A percentile compares a stretch with the other conserved stretches of the same genome.
phyloP scores from a whole-genome alignment of 2,888 invertebrate species.

The Ichneumon xanthorius region DNA sequence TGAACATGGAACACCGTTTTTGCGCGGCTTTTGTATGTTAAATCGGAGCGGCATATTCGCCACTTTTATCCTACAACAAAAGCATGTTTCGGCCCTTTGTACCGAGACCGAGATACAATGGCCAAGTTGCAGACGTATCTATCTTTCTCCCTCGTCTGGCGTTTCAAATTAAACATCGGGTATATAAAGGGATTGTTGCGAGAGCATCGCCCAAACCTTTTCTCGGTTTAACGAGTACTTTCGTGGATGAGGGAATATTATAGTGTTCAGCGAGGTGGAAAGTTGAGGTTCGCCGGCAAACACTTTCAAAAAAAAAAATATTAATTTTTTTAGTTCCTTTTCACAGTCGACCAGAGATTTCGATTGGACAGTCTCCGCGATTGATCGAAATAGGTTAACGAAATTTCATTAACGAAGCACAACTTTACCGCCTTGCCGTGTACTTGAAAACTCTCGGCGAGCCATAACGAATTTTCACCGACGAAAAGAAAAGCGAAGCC shows the following conservation, averaged over 20 bases:
- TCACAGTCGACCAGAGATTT: neutral
- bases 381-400: neutral
- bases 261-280: neutral
- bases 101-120: constrained; percentile 11
- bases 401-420: constrained; percentile 23
- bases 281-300: neutral
- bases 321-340: neutral
- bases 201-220: neutral
- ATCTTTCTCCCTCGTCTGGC: constrained; percentile 71
- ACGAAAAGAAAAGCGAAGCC: constrained; percentile 58
- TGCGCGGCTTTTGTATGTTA: neutral
- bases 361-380: neutral
- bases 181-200: constrained; percentile 72
- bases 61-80: constrained; percentile 1
- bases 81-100: constrained; percentile 21
- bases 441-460: constrained; percentile 59
- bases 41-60: neutral
- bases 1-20: neutral
- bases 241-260: neutral
- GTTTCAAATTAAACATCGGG: constrained; percentile 79
- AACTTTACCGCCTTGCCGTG: neutral
- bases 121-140: constrained; percentile 14
- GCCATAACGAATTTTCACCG: constrained; percentile 69
- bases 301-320: neutral
- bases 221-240: constrained; percentile 15